Evolutionary conservation across 2,113 vertebrate genomes (phyloP), one percentile per base, ranked within the genome.

Genomic region (Ariopsis seemanni): DNA sequence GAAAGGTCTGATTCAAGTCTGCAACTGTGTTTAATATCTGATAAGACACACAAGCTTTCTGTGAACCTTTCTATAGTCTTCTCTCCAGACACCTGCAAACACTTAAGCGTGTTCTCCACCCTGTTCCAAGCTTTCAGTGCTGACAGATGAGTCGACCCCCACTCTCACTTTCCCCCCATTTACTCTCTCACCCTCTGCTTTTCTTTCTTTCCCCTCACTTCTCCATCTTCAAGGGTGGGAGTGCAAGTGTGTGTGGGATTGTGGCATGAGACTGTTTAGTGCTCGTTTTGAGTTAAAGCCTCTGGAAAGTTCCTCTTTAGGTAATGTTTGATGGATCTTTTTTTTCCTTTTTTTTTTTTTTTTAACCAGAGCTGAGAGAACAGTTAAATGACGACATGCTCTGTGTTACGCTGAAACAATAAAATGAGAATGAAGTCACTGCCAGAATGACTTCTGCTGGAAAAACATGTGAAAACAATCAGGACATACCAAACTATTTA

Each of bases 11-110:
- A 89, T 42, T 85, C 55, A 83, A 80, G 85, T 65, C 30, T 79
- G 60, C 27, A 89, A 84, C 65, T 62, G 42, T 79, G 80, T 69
- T 89, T 30, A 75, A 52, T 77, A 62, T 69, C 72, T 82, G 48
- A 86, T 57, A 85, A 82, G 58, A 81, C 72, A 67, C 50, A 85
- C 84, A 89, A 60, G 77, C 63, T 74, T 34, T 85, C 62, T 67
- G 42, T 57, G 34, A 77, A 57, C 34, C 90, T 82, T 88, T 75
- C 67, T 50, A 77, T 74, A 55, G 60, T 48, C 83, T 82, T 79
- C 77, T 88, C 84, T 84, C 52, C 42, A 88, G 90, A 92, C 91
- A 93, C 91, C 91, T 92, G 89, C 82, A 91, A 91, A 88, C 88
- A 91, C 90, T 93, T 90, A 90, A 86, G 85, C 71, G 30, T 60